phyloP scores from a whole-genome alignment of 2,797 vertebrate genomes.

The Thunnus albacares region DNA sequence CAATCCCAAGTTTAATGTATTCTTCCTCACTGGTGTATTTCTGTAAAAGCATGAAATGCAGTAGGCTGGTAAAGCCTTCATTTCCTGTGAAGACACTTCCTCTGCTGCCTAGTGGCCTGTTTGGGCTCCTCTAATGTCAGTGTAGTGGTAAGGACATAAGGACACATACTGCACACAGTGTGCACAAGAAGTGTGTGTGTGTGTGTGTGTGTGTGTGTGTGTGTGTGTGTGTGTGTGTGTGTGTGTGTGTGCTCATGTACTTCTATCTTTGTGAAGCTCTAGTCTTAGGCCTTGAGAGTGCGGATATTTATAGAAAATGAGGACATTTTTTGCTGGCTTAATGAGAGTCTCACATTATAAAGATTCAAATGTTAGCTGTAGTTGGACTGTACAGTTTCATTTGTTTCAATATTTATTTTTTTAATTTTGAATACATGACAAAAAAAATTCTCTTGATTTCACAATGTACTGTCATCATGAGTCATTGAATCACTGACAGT shows the following conservation, averaged over 20 bases:
- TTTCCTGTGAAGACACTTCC: constrained; percentile 66
- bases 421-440: constrained; percentile 14
- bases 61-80: constrained; percentile 39
- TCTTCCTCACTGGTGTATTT: constrained; percentile 11
- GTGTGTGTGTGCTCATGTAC: background rate
- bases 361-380: constrained; percentile 22
- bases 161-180: background rate
- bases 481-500: background rate
- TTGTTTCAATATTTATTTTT: background rate
- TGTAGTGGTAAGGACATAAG: background rate
- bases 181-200: constrained; percentile 3
- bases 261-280: background rate
- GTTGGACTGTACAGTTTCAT: background rate
- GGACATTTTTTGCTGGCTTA: constrained; percentile 3
- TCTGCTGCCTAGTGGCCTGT: constrained; percentile 33
- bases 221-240: constrained; percentile 1
- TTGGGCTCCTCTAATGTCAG: constrained; percentile 30
- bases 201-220: background rate
- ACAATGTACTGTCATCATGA: background rate
- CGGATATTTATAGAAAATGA: background rate
- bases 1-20: background rate
- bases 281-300: background rate
- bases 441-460: background rate
- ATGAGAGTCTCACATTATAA: background rate
- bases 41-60: constrained; percentile 56